Evolutionary conservation across 2,888 invertebrate species (phyloP), one percentile per base, ranked within the genome.

Genomic region (Euspilapteryx auroguttella): DNA sequence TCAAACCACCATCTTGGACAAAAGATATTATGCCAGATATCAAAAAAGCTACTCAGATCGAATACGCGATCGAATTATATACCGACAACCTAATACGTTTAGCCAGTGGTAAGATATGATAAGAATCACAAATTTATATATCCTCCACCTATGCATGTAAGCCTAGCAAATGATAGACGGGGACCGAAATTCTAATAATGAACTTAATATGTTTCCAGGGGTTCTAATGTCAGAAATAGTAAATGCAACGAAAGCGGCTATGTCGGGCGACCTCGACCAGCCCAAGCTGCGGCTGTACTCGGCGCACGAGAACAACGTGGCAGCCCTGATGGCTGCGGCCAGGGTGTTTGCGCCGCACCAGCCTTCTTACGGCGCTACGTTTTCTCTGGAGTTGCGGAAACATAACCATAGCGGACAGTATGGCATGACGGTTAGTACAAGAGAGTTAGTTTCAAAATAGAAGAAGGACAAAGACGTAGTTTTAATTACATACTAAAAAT

Each of bases 241-340:
- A 12, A 76, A 79, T 34, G 66, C 73, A 39, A 55, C 66, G 11
- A 47, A 44, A 4, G 41, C 49, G 1, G 45, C 77, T 8, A 63
- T 76, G 15, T 49, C 55, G 4, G 75, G 79, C 3, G 43, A 71
- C 22, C 35, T 35, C 1, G 50, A 57, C 4, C 56, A 49, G 20
- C 56, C 61, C 0, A 79, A 76, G 38, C 34, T 82, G 12, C 55
- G 62, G 21, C 41, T 82, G 30, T 79, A 76, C 40, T 79, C 81
- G 1, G 82, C 76, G 1, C 86, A 86, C 45, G 85, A 86, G 47
- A 80, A 81, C 28, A 84, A 83, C 21, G 71, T 86, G 1, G 79
- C 80, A 1, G 75, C 75, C 0, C 36, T 83, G n/a, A 63, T 85
- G 44, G 59, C 69, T 1, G 78, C 80, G 2, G 57, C 81, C 0